Conservation (phyloP, 2,888 invertebrate species). For the Diloba caeruleocephala region DNA sequence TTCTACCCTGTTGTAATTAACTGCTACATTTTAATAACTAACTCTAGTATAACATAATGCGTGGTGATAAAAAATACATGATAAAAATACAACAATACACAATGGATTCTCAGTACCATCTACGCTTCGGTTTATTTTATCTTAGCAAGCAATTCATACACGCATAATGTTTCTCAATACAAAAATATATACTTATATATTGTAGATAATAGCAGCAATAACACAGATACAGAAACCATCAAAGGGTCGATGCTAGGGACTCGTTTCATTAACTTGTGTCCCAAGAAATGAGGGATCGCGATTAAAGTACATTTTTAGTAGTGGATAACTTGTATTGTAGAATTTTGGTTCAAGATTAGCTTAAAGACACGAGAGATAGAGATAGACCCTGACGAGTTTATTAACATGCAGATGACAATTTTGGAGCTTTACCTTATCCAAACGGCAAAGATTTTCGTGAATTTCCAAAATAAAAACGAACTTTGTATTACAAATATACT, state of each 20-base stretch:
- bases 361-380: too few species aligned
- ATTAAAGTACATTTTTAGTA: background rate
- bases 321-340: background rate
- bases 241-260: slow-evolving; percentile 53
- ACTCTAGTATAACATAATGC: too few species aligned
- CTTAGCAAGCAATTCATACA: slow-evolving; percentile 36
- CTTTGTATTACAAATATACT: too few species aligned
- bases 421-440: too few species aligned
- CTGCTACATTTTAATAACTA: too few species aligned
- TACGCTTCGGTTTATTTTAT: slow-evolving; percentile 21
- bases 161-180: slow-evolving; percentile 37
- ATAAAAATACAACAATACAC: background rate
- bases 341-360: too few species aligned
- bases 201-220: slow-evolving; percentile 58
- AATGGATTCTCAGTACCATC: slow-evolving; percentile 10
- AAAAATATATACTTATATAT: slow-evolving; percentile 48
- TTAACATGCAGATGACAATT: too few species aligned
- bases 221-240: slow-evolving; percentile 57
- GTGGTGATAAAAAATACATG: too few species aligned
- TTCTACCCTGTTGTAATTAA: too few species aligned
- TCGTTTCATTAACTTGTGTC: slow-evolving; percentile 32
- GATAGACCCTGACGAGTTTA: too few species aligned
- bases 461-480: too few species aligned
- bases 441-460: too few species aligned
- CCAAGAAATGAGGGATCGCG: slow-evolving; percentile 9